A percentile compares a stretch with the other conserved stretches of the same genome.
phyloP scores from a whole-genome alignment of 2,797 vertebrate species.

The Poecile montanus region DNA sequence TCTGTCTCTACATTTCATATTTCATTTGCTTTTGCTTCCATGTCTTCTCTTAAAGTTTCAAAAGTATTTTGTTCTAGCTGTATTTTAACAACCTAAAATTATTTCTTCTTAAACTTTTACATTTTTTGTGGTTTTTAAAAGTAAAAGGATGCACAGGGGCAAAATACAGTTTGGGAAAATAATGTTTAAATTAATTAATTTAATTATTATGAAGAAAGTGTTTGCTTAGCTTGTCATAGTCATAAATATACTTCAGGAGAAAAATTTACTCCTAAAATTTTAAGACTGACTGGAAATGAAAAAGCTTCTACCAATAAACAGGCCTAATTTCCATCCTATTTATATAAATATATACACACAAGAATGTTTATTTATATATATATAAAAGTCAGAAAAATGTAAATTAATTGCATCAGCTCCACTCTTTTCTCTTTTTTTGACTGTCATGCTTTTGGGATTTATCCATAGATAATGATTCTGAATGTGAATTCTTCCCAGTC shows the following conservation, averaged over 20 bases:
- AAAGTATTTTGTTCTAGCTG: constrained; percentile 22
- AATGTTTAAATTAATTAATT: neutral
- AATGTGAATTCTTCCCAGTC: neutral
- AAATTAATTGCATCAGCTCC: neutral
- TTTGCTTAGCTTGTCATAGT: neutral
- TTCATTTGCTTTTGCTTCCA: constrained; percentile 24
- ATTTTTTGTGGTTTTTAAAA: constrained; percentile 54
- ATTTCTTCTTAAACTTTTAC: constrained; percentile 48
- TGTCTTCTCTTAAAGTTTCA: constrained; percentile 41
- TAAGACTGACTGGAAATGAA: neutral
- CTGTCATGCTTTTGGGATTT: neutral
- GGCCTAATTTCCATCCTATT: neutral
- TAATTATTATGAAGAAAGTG: neutral
- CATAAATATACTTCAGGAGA: neutral
- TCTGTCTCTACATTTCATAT: neutral
- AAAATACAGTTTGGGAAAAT: constrained; percentile 29
- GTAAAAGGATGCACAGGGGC: constrained; percentile 32
- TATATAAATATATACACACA: neutral
- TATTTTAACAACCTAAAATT: constrained; percentile 47
- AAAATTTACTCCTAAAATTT: neutral
- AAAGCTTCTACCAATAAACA: neutral
- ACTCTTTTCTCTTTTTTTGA: neutral
- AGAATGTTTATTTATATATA: too few relatives aligned
- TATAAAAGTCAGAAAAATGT: neutral
- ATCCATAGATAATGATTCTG: neutral